These are phyloP conservation scores for Brachionus paranguensis DNA, from an alignment of 1,140 invertebrate species.

Conservation along the genomic window DNA sequence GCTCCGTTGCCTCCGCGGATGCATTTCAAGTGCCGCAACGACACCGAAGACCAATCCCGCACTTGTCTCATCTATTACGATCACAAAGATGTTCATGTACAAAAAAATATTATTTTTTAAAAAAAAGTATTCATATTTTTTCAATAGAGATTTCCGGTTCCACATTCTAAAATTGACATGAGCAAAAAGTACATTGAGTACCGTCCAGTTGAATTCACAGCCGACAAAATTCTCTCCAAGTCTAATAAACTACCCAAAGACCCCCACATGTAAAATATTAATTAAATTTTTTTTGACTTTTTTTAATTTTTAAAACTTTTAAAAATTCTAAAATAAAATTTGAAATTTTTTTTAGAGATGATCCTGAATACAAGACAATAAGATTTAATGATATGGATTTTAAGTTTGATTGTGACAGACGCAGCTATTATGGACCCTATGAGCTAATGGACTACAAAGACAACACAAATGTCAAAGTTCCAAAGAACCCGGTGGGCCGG, in stretches of 20 bases:
- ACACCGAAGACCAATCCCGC: neutral
- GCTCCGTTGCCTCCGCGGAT: neutral
- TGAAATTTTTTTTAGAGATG: conserved; percentile 37
- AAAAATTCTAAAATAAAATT: no score
- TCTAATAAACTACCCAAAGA: neutral
- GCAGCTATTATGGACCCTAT: conserved; percentile 68
- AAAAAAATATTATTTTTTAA: neutral
- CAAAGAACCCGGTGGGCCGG: conserved; percentile 67
- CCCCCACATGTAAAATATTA: neutral
- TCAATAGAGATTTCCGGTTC: conserved; percentile 11
- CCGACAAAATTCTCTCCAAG: conserved; percentile 30
- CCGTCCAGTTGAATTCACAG: conserved; percentile 1
- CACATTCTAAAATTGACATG: neutral
- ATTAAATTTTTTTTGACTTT: neutral
- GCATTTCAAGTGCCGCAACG: conserved; percentile 19
- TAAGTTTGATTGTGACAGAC: conserved; percentile 63
- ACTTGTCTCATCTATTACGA: neutral
- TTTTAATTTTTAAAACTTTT: neutral
- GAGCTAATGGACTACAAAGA: conserved; percentile 32
- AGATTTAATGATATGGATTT: conserved; percentile 74
- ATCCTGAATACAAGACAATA: conserved; percentile 45
- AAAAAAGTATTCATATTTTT: neutral
- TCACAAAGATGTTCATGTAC: neutral
- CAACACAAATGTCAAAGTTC: neutral
- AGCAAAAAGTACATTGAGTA: neutral